A percentile compares a stretch with the other conserved stretches of the same genome.
phyloP scores from a whole-genome alignment of 2,888 invertebrate genomes.

The Trachelus tabidus region DNA sequence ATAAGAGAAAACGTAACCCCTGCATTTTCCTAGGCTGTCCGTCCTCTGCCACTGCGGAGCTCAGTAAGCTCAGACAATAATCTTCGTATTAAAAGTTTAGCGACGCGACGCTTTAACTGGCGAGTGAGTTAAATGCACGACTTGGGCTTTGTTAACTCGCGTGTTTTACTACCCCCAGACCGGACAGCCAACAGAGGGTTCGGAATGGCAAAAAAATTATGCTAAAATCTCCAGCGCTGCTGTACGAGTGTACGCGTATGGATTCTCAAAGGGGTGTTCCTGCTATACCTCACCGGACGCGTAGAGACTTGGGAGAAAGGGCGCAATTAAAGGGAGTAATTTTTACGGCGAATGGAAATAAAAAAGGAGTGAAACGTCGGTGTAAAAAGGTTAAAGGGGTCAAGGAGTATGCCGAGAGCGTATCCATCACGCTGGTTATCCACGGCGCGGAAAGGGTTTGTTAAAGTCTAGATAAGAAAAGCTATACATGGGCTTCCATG shows the following conservation, averaged over 20 bases:
- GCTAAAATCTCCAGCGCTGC: too few species aligned
- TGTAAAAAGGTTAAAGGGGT: neutral
- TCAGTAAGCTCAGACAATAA: too few species aligned
- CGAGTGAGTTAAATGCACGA: too few species aligned
- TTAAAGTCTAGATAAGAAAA: conserved; percentile 23
- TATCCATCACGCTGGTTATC: conserved; percentile 39
- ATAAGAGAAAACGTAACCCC: conserved; percentile 27
- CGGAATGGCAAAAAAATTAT: too few species aligned
- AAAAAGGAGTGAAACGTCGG: conserved; percentile 6
- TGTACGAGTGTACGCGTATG: too few species aligned
- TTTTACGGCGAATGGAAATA: conserved; percentile 16
- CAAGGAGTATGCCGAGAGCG: conserved; percentile 25
- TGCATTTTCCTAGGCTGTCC: conserved; percentile 19
- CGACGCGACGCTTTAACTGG: too few species aligned
- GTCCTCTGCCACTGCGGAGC: too few species aligned
- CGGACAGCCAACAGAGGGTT: too few species aligned
- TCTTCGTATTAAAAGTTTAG: too few species aligned
- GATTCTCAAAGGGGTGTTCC: too few species aligned
- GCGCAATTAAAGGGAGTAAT: conserved; percentile 34
- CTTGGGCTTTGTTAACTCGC: too few species aligned
- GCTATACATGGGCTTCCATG: conserved; percentile 17
- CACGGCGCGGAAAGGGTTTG: conserved; percentile 35
- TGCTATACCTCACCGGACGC: neutral
- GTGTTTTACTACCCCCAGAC: too few species aligned
- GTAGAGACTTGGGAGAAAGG: neutral